Percentiles rank a stretch among this genome's conserved stretches.
Conservation (phyloP, 2,113 vertebrate species). For the Octodon degus region DNA sequence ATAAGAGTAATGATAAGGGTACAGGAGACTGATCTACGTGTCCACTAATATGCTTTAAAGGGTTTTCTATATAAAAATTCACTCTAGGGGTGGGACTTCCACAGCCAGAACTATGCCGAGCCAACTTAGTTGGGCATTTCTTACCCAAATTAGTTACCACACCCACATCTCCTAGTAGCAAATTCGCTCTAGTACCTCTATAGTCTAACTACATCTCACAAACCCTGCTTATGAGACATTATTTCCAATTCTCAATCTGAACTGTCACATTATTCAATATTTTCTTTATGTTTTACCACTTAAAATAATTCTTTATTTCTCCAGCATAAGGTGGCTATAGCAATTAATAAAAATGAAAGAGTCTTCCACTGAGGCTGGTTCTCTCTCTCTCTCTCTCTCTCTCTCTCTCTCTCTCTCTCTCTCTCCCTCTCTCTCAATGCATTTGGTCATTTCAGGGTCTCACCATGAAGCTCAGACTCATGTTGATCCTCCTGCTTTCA, state of each 20-base stretch:
- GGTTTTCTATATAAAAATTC: background rate
- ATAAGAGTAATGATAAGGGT: background rate
- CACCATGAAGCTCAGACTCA: no score
- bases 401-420: no score
- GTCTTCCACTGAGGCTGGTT: background rate
- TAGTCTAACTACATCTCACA: background rate
- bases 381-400: no score
- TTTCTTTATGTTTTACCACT: background rate
- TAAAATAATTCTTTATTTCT: background rate
- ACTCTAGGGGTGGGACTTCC: background rate
- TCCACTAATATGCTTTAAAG: background rate
- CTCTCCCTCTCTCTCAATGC: no score
- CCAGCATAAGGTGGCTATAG: background rate
- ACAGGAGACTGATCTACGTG: background rate
- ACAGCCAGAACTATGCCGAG: background rate
- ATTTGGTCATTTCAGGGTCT: no score
- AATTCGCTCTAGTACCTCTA: background rate
- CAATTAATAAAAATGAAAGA: background rate
- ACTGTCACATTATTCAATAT: background rate
- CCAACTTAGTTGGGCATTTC: background rate
- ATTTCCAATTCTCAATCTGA: background rate
- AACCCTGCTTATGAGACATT: background rate
- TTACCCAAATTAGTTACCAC: background rate
- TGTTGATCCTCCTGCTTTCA: no score
- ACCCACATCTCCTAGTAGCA: background rate